phyloP scores from a whole-genome alignment of 2,888 invertebrate genomes.

The Onthophagus sagittarius region DNA sequence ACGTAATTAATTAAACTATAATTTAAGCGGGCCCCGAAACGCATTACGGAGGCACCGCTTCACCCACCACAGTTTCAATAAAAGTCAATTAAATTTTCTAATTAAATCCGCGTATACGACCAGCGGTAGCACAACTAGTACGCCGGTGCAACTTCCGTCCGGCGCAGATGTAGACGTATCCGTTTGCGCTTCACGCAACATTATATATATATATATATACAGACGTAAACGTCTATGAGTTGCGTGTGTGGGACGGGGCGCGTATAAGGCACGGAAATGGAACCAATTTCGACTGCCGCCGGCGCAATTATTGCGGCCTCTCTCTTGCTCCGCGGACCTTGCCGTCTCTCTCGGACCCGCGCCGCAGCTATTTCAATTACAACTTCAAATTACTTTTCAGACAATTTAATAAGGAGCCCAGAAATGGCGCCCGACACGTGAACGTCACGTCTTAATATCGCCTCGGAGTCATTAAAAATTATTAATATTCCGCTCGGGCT shows the following conservation, averaged over 20 bases:
- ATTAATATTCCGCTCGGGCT: slow-evolving; percentile 11
- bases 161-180: slow-evolving; percentile 4
- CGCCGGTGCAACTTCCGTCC: not conserved
- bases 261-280: slow-evolving; percentile 38
- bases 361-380: slow-evolving; percentile 42
- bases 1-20: slow-evolving; percentile 44
- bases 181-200: slow-evolving; percentile 17
- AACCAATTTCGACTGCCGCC: slow-evolving; percentile 39
- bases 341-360: not conserved
- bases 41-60: slow-evolving; percentile 40
- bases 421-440: slow-evolving; percentile 11
- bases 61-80: slow-evolving; percentile 45
- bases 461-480: slow-evolving; percentile 10
- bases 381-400: slow-evolving; percentile 51
- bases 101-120: slow-evolving; percentile 44
- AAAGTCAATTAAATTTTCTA: slow-evolving; percentile 49
- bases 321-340: not conserved
- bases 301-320: slow-evolving; percentile 49
- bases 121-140: slow-evolving; percentile 1
- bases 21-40: slow-evolving; percentile 41
- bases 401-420: slow-evolving; percentile 47
- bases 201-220: slow-evolving; percentile 23
- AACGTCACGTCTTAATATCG: slow-evolving; percentile 6
- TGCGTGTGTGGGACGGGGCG: slow-evolving; percentile 25
- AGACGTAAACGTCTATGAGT: slow-evolving; percentile 25